Evolutionary conservation across 2,888 invertebrate species (phyloP), one percentile per base, ranked within the genome.

Genomic region (Morinoia aosen): DNA sequence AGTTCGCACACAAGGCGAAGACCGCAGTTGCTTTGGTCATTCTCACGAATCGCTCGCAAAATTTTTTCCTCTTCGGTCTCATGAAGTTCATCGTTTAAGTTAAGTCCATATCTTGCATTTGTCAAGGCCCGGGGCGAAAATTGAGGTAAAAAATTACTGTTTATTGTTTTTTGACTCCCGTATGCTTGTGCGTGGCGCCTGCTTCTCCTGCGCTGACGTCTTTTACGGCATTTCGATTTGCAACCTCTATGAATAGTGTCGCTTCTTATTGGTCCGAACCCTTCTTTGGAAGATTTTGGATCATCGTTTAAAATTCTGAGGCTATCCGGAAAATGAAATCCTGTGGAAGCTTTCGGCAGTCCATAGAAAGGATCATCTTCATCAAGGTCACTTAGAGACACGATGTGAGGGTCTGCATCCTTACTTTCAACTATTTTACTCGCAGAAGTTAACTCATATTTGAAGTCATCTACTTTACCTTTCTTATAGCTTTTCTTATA

Each of bases 291-390:
- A 48, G 93, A 56, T 90, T 39, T 40, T 14, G 40, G 12, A 10
- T 48, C 90, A 4, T 39, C 39, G 14, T 14, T 3, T 40, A 48
- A 33, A 16, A 39, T 90, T 11, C 11, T 39, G 39, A 90, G 48
- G 14, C 11, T 90, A 10, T 39, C 39, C 7, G 90, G 90, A 48
- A 90, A 90, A 90, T 90, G 57, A 57, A 93, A 93, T n/a, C 93
- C 93, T 48, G 93, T 93, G n/a, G 93, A 93, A 5, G 93, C 57
- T 57, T 93, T 93, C 25, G 93, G 93, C 0, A 93, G 57, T 4
- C 93, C 93, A 33, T 93, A 93, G 40, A 90, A 48, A 16, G 40
- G 39, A 48, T 90, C 90, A 90, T 90, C 90, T 90, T 90, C 90
- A 40, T 90, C 90, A 0, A 40, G 16, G 33, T 19, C 39, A 33